Base-by-base conservation (phyloP, 2,888 invertebrate species). In the Idaea dimidiata region DNA sequence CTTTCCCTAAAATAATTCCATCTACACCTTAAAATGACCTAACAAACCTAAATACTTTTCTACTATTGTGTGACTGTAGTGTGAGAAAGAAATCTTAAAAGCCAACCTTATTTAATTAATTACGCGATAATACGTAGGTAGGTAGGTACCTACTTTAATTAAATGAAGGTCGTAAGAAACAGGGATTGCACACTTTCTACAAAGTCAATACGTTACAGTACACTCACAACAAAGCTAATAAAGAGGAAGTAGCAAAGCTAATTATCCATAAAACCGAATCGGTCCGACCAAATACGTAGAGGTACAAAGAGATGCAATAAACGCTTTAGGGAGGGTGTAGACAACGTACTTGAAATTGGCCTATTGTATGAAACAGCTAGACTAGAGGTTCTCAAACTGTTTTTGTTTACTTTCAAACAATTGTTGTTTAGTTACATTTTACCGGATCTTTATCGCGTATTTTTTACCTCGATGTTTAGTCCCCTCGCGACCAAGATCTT, bases 211-310 rank as follows among this genome's bases (percentile, higher is more conserved):
- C 10, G 16, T 18, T 17, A 16, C 18, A 53, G n/a, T 53, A 18
- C 32, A 53, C 24, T 17, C 54, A 16, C 17, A 55, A 60, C 24
- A 43, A 8, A 10, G 43, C 43, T 43, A 43, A 5, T 43, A 43
- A 43, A 43, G 43, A 14, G 43, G 43, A 4, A 17, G 17, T 59
- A 24, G 53, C 10, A 17, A 61, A 56, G 18, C 24, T 17, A 57
- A 31, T 18, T 24, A 54, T 57, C 53, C 43, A 64, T 43, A 57
- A 58, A 14, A 43, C 6, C 43, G 43, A 43, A 43, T 43, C 10
- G 43, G 43, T 43, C 43, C 43, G 43, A 58, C 59, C 43, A 8
- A 43, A 43, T 43, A 43, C 43, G 43, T 10, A 3, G 43, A 43
- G 43, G 43, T 43, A 43, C 43, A 43, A 43, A 43, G 43, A 43